phyloP scores from a whole-genome alignment of 2,888 invertebrate species.

The Nomada fabriciana region DNA sequence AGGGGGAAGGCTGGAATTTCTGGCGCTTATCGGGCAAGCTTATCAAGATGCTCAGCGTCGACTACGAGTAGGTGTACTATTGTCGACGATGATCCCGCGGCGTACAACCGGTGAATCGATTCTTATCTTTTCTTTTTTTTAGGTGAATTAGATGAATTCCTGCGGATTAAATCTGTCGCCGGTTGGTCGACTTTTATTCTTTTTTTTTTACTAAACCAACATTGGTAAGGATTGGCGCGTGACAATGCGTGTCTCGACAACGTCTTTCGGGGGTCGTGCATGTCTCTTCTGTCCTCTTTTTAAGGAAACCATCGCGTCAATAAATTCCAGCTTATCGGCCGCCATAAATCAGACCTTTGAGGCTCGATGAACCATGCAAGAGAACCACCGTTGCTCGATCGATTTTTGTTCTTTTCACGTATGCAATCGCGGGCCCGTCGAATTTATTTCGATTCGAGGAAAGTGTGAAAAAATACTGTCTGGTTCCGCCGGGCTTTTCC shows the following conservation, averaged over 20 bases:
- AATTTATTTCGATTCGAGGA: background rate
- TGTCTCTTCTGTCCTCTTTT: constrained; percentile 9
- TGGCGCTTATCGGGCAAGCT: too few species aligned
- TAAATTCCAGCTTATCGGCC: constrained; percentile 75
- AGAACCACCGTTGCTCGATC: constrained; percentile 11
- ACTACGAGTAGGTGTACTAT: too few species aligned
- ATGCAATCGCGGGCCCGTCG: too few species aligned
- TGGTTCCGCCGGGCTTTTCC: too few species aligned
- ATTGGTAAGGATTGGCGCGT: background rate
- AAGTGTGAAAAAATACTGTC: too few species aligned
- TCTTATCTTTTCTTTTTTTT: too few species aligned
- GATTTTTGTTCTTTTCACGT: background rate
- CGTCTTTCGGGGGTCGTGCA: constrained; percentile 16
- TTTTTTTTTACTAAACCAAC: background rate
- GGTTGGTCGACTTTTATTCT: background rate
- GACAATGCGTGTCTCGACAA: constrained; percentile 19
- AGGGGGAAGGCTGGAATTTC: too few species aligned
- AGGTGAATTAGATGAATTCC: too few species aligned
- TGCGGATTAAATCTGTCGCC: too few species aligned
- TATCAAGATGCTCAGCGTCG: too few species aligned
- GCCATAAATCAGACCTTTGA: constrained; percentile 77
- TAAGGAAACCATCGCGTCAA: constrained; percentile 65
- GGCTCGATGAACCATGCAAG: constrained; percentile 72
- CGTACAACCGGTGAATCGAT: too few species aligned
- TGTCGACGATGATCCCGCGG: too few species aligned